Evolutionary conservation across 2,888 invertebrate species (phyloP).

Genomic region (Meghimatium bilineatum): DNA sequence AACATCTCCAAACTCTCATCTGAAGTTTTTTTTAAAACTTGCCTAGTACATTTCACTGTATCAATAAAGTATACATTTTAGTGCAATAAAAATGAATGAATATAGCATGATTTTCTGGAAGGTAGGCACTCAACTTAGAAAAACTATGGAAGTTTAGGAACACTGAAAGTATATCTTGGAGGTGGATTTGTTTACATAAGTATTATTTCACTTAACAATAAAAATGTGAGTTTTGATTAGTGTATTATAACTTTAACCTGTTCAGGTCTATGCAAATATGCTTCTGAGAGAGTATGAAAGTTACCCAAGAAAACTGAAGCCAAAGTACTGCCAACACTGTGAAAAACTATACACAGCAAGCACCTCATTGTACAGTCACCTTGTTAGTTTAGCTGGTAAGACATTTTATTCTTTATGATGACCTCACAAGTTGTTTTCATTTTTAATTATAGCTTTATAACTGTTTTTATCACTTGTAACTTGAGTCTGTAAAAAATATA

Average conservation of each 20-base stretch:
- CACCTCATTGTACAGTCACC: conserved; percentile 44
- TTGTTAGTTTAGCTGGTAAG: conserved; percentile 45
- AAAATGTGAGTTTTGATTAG: neutral
- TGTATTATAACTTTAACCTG: neutral
- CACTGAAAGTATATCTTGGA: neutral
- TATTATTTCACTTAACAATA: neutral
- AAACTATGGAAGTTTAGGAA: too few species aligned
- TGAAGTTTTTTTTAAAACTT: too few species aligned
- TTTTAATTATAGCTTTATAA: neutral
- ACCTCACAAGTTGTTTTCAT: neutral
- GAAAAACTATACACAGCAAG: conserved; percentile 44
- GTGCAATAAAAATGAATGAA: too few species aligned
- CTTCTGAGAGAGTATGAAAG: conserved; percentile 40
- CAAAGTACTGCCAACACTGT: conserved; percentile 44
- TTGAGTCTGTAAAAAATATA: too few species aligned
- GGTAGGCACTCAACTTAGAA: too few species aligned
- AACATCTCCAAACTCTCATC: too few species aligned
- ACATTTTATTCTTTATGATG: neutral
- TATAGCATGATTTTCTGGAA: too few species aligned
- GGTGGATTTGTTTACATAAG: neutral
- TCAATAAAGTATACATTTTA: too few species aligned
- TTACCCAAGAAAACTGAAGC: conserved; percentile 44
- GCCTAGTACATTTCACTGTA: too few species aligned
- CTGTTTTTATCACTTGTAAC: neutral
- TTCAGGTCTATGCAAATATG: conserved; percentile 42